Base-by-base conservation (phyloP, 1,140 invertebrate species). In the Cotesia chilonis region DNA sequence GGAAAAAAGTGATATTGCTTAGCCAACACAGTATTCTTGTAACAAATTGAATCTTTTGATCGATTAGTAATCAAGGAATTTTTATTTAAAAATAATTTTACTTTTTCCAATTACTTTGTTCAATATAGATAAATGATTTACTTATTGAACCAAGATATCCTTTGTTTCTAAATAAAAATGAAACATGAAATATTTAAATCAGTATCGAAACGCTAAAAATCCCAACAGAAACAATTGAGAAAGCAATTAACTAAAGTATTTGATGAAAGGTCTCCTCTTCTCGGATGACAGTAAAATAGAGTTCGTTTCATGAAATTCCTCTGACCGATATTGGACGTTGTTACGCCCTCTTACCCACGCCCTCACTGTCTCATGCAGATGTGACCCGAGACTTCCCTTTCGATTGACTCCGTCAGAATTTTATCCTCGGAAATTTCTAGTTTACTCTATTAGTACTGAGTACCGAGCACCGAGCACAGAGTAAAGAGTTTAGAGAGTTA, bases 281-380 rank as follows among this genome's bases (percentile, higher is more conserved):
- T 52, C 4, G 65, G 10, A 12, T 51, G n/a, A 67, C 7, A 51
- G 65, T 55, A 70, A 70, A 63, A 60, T 70, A 38, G 47, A 70
- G 57, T 63, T 47, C 41, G 28, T 70, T 63, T 47, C 41, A 61
- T 47, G 41, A 70, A 60, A 63, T 51, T 51, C 36, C 57, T 47
- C 6, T 64, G 68, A 70, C 68, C 68, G 59, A 70, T 70, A 70
- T 70, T 70, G 68, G 59, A 64, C 14, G 68, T n/a, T 70, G 68
- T 70, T 70, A 47, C 52, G 38, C 59, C 60, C 60, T 63, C 60
- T 63, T 63, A 36, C 68, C 68, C 57, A 59, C 57, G 57, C 57
- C 57, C 68, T 47, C 55, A 37, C 55, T 70, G 68, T 47, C 57
- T 60, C 66, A 68, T 68, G 66, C 66, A 68, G 55, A 61, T 70